A percentile compares a stretch with the other conserved stretches of the same genome.
These are phyloP conservation scores for Tenodera sinensis DNA, from an alignment of 2,888 invertebrate genomes.

Conservation along the genomic window DNA sequence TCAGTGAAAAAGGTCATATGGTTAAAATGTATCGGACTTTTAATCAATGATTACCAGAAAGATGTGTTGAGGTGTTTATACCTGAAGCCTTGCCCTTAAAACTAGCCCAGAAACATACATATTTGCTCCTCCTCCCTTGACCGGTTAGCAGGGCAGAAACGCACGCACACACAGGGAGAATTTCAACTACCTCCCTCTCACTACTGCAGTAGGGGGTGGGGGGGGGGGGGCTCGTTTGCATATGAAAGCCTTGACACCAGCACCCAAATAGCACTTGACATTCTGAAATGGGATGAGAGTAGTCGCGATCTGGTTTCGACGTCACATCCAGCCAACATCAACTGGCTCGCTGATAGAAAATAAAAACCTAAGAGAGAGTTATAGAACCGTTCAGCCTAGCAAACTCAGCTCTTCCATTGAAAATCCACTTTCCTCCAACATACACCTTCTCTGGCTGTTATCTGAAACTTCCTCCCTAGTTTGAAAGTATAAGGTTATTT, in stretches of 20 bases:
- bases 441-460: too few species aligned
- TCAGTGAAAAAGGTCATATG: too few species aligned
- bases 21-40: too few species aligned
- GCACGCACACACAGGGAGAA: background rate
- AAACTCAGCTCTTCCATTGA: background rate
- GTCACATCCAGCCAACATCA: conserved; percentile 24
- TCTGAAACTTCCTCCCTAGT: too few species aligned
- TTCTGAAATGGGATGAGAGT: conserved; percentile 7
- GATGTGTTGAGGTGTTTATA: too few species aligned
- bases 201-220: background rate
- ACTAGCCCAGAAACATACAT: background rate
- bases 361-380: background rate
- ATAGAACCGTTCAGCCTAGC: background rate
- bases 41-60: too few species aligned
- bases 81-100: too few species aligned
- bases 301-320: conserved; percentile 22
- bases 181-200: background rate
- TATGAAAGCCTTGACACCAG: conserved; percentile 24
- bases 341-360: conserved; percentile 6
- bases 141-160: background rate
- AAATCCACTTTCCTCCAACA: background rate
- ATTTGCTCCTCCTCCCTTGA: background rate
- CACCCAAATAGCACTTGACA: conserved; percentile 25
- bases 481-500: too few species aligned
- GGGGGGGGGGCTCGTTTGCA: conserved; percentile 14